Evolutionary conservation across 2,888 invertebrate species (phyloP), one percentile per base, ranked within the genome.

Genomic region (Zelleria hepariella): DNA sequence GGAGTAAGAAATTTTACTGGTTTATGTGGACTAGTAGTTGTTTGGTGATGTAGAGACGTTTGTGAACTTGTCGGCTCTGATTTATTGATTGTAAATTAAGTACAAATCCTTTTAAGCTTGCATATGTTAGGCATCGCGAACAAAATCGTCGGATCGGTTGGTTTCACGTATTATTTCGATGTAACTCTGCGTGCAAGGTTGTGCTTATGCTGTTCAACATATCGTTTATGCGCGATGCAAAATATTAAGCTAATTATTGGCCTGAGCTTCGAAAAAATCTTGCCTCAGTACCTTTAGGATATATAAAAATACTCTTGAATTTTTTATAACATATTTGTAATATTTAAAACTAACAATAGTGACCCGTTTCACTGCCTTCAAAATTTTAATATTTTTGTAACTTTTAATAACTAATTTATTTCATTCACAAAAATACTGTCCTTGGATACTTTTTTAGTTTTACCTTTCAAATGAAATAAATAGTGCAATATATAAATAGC

Each of bases 51-150:
- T n/a, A n/a, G n/a, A n/a, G n/a, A n/a, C n/a, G n/a, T n/a, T n/a
- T n/a, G n/a, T n/a, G n/a, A n/a, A n/a, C n/a, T n/a, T n/a, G n/a
- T 47, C 26, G 25, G 47, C 42, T 68, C 72, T 68, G 66, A 69
- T 68, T 75, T 71, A 71, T 74, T 78, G 75, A 72, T 58, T 58
- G 49, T 72, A 77, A 78, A 77, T 72, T 76, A 80, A 86, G 86
- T 86, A 83, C 86, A 85, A 84, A 82, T 77, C 73, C 66, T 61
- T 63, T 65, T 71, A 72, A 71, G 68, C 72, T 70, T 48, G 55
- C 18, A 26, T 27, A 10, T 27, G 21, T 32, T 26, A 26, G 58
- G 7, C 32, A 21, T 51, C 21, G 23, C 23, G 7, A 25, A 5
- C 32, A 58, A 24, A 42, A 20, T 27, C 42, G 8, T 42, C 7